Conservation (phyloP, 2,888 invertebrate species). For the Lasioglossum malachurum region DNA sequence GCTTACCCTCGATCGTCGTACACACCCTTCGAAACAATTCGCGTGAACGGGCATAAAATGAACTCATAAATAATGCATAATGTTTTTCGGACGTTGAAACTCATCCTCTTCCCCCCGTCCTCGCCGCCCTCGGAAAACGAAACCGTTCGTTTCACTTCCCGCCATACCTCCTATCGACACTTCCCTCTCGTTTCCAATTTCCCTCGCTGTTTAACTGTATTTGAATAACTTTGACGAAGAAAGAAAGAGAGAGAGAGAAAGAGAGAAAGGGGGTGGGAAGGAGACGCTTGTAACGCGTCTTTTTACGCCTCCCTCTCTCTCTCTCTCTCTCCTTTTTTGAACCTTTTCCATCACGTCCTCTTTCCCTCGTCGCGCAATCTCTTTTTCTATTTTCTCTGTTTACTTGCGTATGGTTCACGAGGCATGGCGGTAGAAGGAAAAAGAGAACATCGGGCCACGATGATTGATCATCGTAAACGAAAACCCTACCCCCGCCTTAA, state of each 20-base stretch:
- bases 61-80: conserved; percentile 81
- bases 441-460: conserved; percentile 63
- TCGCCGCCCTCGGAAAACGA: conserved; percentile 5
- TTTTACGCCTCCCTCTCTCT: background rate
- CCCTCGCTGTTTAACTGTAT: conserved; percentile 67
- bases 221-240: conserved; percentile 58
- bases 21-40: conserved; percentile 53
- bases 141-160: conserved; percentile 40
- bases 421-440: conserved; percentile 82
- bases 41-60: conserved; percentile 62
- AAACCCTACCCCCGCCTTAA: conserved; percentile 48
- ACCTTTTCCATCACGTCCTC: conserved; percentile 10
- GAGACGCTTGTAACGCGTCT: background rate
- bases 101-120: conserved; percentile 54
- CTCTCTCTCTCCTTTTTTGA: background rate
- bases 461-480: conserved; percentile 72
- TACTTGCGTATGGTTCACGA: conserved; percentile 82
- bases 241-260: background rate
- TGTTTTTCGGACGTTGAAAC: conserved; percentile 83
- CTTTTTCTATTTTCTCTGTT: conserved; percentile 29
- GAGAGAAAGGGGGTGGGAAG: background rate
- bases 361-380: conserved; percentile 58
- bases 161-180: conserved; percentile 44
- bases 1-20: background rate
- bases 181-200: conserved; percentile 58